phyloP scores from a whole-genome alignment of 2,888 invertebrate genomes.

The Lottia scabra region DNA sequence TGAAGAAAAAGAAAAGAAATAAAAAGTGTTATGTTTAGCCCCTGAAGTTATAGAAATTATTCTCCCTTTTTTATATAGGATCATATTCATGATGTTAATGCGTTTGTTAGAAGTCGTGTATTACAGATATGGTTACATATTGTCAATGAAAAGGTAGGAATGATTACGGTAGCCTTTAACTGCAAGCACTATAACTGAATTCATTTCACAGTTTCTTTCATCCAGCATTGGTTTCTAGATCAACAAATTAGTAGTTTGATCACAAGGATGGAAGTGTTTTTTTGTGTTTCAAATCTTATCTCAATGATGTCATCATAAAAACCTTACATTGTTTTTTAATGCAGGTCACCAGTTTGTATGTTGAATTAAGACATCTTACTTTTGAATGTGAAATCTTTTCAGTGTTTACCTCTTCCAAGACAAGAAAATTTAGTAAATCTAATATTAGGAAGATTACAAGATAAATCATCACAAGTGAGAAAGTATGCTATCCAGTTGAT shows the following conservation, averaged over 20 bases:
- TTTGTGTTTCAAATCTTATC: not conserved
- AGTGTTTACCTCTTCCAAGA: conserved; percentile 77
- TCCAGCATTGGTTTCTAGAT: no score
- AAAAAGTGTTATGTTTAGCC: no score
- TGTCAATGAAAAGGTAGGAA: conserved; percentile 79
- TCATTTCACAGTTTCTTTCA: no score
- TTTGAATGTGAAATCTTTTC: not conserved
- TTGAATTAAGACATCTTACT: not conserved
- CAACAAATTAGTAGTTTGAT: no score
- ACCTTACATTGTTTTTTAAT: not conserved
- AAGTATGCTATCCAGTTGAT: conserved; percentile 85
- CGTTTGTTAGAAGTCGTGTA: conserved; percentile 86
- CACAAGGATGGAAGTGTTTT: not conserved
- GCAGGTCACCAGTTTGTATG: not conserved
- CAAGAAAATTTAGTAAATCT: conserved; percentile 79
- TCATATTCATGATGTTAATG: conserved; percentile 86
- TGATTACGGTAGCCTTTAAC: no score
- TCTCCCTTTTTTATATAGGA: conserved; percentile 69
- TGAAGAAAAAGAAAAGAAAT: no score
- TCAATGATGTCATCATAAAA: not conserved
- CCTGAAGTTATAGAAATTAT: not conserved
- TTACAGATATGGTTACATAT: conserved; percentile 86
- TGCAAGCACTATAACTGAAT: no score
- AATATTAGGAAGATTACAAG: conserved; percentile 79
- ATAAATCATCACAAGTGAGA: conserved; percentile 86